Percentiles rank a stretch among this genome's conserved stretches.
These are phyloP conservation scores for Gastrophryne carolinensis DNA, from an alignment of 2,797 vertebrate species.

Conservation along the genomic window DNA sequence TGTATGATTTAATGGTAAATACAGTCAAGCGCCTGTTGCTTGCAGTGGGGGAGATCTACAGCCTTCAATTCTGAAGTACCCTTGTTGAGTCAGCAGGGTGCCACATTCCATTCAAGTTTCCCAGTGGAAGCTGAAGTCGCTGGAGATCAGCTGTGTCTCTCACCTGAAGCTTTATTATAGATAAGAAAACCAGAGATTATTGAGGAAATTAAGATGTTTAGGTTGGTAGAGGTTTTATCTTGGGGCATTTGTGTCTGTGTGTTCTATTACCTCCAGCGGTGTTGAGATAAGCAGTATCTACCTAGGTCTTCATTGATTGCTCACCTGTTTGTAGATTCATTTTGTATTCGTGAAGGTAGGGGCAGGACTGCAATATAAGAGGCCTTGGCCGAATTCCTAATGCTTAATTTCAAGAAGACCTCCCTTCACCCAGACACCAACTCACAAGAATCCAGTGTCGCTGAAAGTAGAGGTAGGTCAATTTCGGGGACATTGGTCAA, in stretches of 20 bases:
- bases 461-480: constrained; percentile 7
- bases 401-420: background rate
- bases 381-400: background rate
- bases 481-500: too few relatives aligned
- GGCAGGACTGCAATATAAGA: constrained; percentile 5
- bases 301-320: background rate
- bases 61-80: too few relatives aligned
- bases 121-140: too few relatives aligned
- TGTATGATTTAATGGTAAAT: too few relatives aligned
- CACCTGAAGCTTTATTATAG: background rate
- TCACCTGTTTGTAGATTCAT: background rate
- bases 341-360: background rate
- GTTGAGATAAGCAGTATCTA: constrained; percentile 9
- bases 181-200: background rate
- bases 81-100: too few relatives aligned
- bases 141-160: too few relatives aligned
- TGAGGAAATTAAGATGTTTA: background rate
- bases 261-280: background rate
- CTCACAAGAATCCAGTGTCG: background rate
- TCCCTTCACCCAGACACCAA: background rate
- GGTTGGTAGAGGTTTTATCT: background rate
- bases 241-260: background rate
- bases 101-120: too few relatives aligned
- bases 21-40: too few relatives aligned
- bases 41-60: too few relatives aligned